Evolutionary conservation across 2,888 invertebrate genomes (phyloP).

Genomic region (Apodemia zela): DNA sequence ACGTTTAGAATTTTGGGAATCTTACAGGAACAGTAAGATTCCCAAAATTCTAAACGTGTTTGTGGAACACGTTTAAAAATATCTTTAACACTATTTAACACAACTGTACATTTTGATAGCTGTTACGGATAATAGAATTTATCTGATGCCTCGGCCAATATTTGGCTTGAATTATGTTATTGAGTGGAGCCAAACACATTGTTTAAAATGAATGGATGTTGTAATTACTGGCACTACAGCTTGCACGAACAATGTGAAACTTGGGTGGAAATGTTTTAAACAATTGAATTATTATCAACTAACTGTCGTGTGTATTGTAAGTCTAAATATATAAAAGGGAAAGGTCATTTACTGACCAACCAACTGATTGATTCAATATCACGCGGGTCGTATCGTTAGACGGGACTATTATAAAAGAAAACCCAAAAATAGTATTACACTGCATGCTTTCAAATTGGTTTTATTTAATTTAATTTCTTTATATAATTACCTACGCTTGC

Average conservation of each 20-base stretch:
- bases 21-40: too few relatives aligned
- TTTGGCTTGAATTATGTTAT: constrained; percentile 54
- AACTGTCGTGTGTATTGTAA: constrained; percentile 15
- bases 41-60: too few relatives aligned
- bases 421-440: too few relatives aligned
- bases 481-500: too few relatives aligned
- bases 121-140: constrained; percentile 38
- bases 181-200: constrained; percentile 33
- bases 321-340: background rate
- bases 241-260: constrained; percentile 18
- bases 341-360: background rate
- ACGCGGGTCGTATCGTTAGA: too few relatives aligned
- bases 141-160: constrained; percentile 50
- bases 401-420: too few relatives aligned
- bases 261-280: constrained; percentile 21
- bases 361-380: too few relatives aligned
- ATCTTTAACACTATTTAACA: constrained; percentile 20
- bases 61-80: too few relatives aligned
- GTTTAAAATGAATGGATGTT: constrained; percentile 34
- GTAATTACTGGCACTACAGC: constrained; percentile 32
- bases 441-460: too few relatives aligned
- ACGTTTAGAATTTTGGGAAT: too few relatives aligned
- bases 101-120: constrained; percentile 36
- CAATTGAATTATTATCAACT: constrained; percentile 20
- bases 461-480: too few relatives aligned